phyloP scores from a whole-genome alignment of 2,113 vertebrate genomes.

The Dicaeum eximium region DNA sequence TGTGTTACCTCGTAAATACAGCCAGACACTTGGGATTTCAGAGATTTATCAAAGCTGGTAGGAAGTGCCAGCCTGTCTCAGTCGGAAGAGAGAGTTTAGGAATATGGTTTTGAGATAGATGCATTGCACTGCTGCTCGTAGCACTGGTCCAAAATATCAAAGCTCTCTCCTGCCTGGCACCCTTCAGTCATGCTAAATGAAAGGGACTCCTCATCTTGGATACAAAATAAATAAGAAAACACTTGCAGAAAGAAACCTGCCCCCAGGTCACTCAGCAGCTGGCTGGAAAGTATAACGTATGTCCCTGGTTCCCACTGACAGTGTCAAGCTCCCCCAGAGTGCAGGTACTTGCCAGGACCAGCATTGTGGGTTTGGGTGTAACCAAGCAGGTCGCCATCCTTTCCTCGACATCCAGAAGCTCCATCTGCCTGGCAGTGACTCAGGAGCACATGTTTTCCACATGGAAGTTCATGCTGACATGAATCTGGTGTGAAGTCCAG shows the following conservation, averaged over 20 bases:
- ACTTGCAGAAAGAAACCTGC: not conserved
- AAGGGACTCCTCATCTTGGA: not conserved
- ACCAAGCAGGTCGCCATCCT: not conserved
- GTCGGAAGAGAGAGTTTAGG: not conserved
- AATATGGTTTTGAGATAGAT: not conserved
- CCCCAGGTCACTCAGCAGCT: not conserved
- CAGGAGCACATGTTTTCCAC: accelerated
- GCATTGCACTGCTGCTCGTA: not conserved
- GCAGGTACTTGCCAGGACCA: not conserved
- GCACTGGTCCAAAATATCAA: not conserved
- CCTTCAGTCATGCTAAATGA: not conserved
- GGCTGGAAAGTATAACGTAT: not conserved
- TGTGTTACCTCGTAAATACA: not conserved
- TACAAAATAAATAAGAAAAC: not conserved
- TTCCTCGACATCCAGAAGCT: not conserved
- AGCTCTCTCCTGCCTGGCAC: not conserved
- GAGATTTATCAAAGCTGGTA: not conserved
- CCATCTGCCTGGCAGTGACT: not conserved
- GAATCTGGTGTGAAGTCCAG: not conserved
- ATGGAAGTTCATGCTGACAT: not conserved
- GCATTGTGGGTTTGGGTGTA: not conserved
- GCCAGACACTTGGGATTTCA: not conserved
- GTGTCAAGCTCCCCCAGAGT: not conserved
- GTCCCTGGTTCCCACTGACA: not conserved
- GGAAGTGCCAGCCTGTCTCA: not conserved